Conservation (phyloP, 2,113 vertebrate genomes). For the Halcyon malimbica region DNA sequence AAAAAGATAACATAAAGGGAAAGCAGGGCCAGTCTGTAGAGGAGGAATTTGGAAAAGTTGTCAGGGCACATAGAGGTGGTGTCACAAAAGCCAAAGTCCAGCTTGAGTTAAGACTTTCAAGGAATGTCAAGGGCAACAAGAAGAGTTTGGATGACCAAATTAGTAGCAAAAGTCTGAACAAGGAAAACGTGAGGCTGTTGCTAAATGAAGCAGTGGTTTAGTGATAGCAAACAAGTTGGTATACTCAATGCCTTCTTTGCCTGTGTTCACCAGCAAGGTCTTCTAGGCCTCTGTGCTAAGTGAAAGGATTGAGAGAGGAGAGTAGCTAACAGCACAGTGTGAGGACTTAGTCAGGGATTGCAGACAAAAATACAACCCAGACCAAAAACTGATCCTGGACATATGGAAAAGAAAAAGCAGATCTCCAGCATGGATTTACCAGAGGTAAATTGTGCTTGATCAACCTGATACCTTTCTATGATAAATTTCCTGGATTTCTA, state of each 20-base stretch:
- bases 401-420: not conserved
- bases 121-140: not conserved
- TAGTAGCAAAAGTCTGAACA: not conserved
- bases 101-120: not conserved
- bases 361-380: not conserved
- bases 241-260: not conserved
- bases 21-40: not conserved
- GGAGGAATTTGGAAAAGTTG: not conserved
- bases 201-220: not conserved
- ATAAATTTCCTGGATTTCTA: not conserved
- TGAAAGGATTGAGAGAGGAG: not conserved
- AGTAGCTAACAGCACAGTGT: not conserved
- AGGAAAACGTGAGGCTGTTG: not conserved
- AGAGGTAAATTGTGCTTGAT: not conserved
- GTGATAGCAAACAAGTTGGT: not conserved
- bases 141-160: not conserved
- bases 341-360: not conserved
- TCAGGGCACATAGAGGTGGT: not conserved
- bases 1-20: not conserved
- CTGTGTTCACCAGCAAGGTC: not conserved
- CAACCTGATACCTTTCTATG: not conserved
- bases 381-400: not conserved
- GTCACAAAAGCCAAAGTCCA: not conserved
- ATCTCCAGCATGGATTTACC: not conserved
- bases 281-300: not conserved